A percentile compares a stretch with the other conserved stretches of the same genome.
Conservation (phyloP, 2,888 invertebrate genomes). For the Oscheius onirici region DNA sequence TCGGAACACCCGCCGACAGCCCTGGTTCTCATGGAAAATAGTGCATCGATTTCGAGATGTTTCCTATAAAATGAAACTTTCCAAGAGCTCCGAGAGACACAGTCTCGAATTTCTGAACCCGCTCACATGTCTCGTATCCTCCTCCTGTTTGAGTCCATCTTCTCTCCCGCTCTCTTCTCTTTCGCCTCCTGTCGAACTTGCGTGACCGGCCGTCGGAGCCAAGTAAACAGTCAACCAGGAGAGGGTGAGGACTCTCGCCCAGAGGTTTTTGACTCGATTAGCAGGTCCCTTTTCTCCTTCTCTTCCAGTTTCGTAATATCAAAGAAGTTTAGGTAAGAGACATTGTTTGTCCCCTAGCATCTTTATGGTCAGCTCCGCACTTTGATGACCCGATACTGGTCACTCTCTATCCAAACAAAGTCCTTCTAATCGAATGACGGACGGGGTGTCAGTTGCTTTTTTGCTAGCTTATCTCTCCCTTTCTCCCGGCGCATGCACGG, state of each 20-base stretch:
- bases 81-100: background rate
- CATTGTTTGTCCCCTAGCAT: background rate
- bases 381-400: background rate
- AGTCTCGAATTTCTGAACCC: constrained; percentile 25
- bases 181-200: constrained; percentile 29
- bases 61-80: background rate
- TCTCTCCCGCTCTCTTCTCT: background rate
- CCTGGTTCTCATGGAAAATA: constrained; percentile 20
- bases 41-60: background rate
- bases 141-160: constrained; percentile 15
- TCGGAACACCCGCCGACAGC: background rate
- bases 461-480: constrained; percentile 16
- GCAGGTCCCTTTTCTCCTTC: background rate
- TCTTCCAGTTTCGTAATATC: background rate
- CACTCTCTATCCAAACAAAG: background rate
- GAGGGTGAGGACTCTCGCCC: constrained; percentile 4
- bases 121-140: constrained; percentile 26
- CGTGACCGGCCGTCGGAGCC: constrained; percentile 29
- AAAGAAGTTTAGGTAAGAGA: background rate
- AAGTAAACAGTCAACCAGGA: constrained; percentile 25
- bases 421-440: constrained; percentile 14
- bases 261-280: constrained; percentile 32
- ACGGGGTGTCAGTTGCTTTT: constrained; percentile 26
- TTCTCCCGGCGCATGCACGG: constrained; percentile 1
- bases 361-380: background rate